A percentile compares a stretch with the other conserved stretches of the same genome.
Conservation (phyloP, 92 coral and sea anemone species). For the Bergia sp. region DNA sequence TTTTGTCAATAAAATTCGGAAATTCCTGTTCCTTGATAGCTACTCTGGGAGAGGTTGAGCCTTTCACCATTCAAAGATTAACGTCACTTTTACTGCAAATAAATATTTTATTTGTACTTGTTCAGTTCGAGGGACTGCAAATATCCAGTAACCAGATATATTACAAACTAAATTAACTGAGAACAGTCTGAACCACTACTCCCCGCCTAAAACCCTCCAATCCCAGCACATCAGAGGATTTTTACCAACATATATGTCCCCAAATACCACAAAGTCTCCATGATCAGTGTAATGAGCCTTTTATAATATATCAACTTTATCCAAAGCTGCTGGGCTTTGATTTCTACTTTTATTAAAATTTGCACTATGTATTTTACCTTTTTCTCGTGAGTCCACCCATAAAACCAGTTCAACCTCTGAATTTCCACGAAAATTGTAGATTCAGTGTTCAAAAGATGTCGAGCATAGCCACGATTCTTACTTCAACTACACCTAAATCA, state of each 20-base stretch:
- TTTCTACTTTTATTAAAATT: not conserved
- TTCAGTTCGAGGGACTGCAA: not conserved
- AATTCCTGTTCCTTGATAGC: too few relatives aligned
- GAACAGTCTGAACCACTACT: not conserved
- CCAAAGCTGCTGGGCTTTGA: not conserved
- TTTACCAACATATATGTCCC: not conserved
- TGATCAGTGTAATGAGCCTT: too few relatives aligned
- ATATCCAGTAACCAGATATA: not conserved
- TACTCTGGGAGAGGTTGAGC: too few relatives aligned
- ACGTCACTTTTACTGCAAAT: conserved; percentile 2
- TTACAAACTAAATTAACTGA: not conserved
- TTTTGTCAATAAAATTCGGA: too few relatives aligned
- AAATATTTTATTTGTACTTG: conserved; percentile 28
- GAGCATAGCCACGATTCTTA: not conserved
- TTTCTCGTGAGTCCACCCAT: not conserved
- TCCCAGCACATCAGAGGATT: not conserved
- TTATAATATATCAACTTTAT: not conserved
- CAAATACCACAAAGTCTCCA: not conserved
- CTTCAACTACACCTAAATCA: not conserved
- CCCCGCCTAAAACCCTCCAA: not conserved
- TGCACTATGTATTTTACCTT: too few relatives aligned
- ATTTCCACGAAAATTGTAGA: too few relatives aligned
- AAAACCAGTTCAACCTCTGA: not conserved
- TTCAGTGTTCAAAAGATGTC: not conserved
- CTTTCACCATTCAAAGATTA: not conserved